Base-by-base conservation (phyloP, 2,888 invertebrate species). In the Tachystola acroxantha region DNA sequence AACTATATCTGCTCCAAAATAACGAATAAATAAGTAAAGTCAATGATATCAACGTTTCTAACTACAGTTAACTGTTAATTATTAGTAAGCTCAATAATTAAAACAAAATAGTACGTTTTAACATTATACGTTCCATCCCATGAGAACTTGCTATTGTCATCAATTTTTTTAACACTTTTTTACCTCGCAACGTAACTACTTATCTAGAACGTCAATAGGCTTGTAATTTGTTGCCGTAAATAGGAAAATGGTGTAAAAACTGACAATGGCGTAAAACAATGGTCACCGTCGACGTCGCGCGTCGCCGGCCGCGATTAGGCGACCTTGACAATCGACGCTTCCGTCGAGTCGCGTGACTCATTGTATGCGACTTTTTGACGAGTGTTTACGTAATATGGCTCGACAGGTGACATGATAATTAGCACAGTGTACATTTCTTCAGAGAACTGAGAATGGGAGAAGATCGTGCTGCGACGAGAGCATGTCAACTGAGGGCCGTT, bases 251-350 rank as follows among this genome's bases (percentile, higher is more conserved):
- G 57, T 52, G 61, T 64, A 72, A 80, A 72, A 72, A 61, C 43
- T 53, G 48, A 58, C 64, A 61, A 65, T 74, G 57, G 67, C 44
- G 45, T 79, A 71, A 84, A 78, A 85, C 84, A 85, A 84, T 79
- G 61, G 67, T 46, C 19, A 26, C 22, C 39, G 77, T 16, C 16
- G 16, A 3, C 16, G 16, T 74, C 64, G 57, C 72, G 74, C 70
- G 56, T 57, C 73, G 75, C 40, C 54, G 68, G 51, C 56, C 58
- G 51, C 53, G 63, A 64, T 59, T 56, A 58, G 46, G 52, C 64
- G 75, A 60, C 84, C 84, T 82, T 85, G 80, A 53, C 70, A 63
- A 57, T 68, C 60, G 60, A 53, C 51, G 62, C 64, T 78, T 78
- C 76, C 76, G 75, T 61, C 56, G 55, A 40, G 64, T 48, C 50